Base-by-base conservation (phyloP, 2,113 vertebrate genomes). In the Rynchops niger region DNA sequence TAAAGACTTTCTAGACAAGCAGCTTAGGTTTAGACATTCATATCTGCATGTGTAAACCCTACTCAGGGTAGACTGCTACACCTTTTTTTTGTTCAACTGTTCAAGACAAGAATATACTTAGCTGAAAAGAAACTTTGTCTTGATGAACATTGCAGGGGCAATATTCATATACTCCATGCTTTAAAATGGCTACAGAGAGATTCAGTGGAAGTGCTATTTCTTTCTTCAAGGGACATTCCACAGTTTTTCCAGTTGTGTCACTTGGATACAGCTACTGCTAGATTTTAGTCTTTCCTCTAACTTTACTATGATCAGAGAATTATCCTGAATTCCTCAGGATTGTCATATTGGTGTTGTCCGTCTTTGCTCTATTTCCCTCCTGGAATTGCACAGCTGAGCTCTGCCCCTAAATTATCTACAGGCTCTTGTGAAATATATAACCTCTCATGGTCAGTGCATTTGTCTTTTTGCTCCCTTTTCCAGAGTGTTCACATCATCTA, bases 361-460 rank as follows among this genome's bases (percentile, higher is more conserved):
- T 34, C 17, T 86, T 89, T 70, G 14, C 12, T 61, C 12, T 38
- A 11, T 49, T 66, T 2, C 6, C 15, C 18, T 69, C 15, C 18
- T 63, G 36, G n/a, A 59, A 83, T 6, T 52, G 10, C 30, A 49
- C 8, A 59, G 11, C 34, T 81, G 27, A 83, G 1, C 3, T 86
- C 20, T 30, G 3, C 16, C 13, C 14, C 11, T 32, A 53, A 36
- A 55, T 72, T 65, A 23, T 12, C 23, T 65, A 8, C 18, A 49
- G 56, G 11, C 9, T 69, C 10, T 36, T 40, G 12, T 61, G 36
- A 86, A 63, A 3, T 36, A 34, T 8, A 6, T 43, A 88, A 34
- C 5, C 6, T 32, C 32, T 63, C 26, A 10, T 1, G 3, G 1
- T 47, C 30, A 29, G 3, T 11, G 9, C 6, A 17, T 56, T 63